Conservation (phyloP, 2,797 vertebrate genomes). For the Manis crassicaudata region DNA sequence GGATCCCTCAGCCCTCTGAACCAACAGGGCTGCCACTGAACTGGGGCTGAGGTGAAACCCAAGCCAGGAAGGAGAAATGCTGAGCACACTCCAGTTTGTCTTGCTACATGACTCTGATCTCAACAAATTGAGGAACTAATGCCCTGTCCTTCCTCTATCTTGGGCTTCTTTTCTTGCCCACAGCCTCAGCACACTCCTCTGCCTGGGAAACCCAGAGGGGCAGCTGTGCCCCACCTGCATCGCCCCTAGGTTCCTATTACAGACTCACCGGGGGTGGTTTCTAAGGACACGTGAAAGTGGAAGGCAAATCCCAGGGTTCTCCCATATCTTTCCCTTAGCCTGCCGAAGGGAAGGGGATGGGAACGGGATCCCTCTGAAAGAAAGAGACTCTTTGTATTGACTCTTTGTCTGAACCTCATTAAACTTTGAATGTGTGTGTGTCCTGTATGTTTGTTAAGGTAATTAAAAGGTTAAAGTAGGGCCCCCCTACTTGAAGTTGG, state of each 20-base stretch:
- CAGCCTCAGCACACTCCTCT: conserved; percentile 13
- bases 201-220: conserved; percentile 31
- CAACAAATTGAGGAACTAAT: conserved; percentile 58
- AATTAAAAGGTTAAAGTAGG: not conserved
- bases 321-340: not conserved
- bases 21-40: conserved; percentile 18
- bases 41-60: conserved; percentile 57
- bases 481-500: not conserved
- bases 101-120: conserved; percentile 49
- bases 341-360: not conserved
- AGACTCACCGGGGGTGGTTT: not conserved
- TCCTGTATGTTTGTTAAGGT: not conserved
- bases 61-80: conserved; percentile 65
- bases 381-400: not conserved
- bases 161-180: conserved; percentile 38
- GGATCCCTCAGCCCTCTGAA: not conserved
- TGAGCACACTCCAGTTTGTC: conserved; percentile 33
- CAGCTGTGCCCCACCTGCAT: not conserved
- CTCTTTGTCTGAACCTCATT: not conserved
- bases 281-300: conserved; percentile 14
- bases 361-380: not conserved
- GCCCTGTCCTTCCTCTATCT: conserved; percentile 60
- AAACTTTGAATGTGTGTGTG: not conserved
- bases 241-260: not conserved
- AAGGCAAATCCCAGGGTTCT: conserved; percentile 33